Percentiles rank a stretch among this genome's conserved stretches.
These are phyloP conservation scores for Ceratoteleas bidentatus DNA, from an alignment of 1,140 invertebrate genomes.

Conservation along the genomic window DNA sequence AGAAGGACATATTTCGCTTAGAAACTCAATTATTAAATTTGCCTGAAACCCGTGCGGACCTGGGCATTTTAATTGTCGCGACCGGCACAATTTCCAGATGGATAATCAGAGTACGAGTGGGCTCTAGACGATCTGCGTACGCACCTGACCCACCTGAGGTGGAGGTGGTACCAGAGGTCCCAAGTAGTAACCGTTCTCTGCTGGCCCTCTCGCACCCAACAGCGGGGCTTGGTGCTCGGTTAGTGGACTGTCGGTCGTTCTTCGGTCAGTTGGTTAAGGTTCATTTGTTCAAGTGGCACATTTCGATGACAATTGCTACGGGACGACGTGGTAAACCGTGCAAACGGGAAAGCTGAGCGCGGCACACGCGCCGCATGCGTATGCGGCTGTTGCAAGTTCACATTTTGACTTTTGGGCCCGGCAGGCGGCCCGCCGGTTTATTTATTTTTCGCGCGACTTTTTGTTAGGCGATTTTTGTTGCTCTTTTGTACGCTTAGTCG, in stretches of 20 bases:
- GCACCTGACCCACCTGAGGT: conserved; percentile 69
- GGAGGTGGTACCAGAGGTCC: conserved; percentile 69
- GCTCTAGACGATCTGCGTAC: conserved; percentile 34
- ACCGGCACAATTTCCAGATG: conserved; percentile 15
- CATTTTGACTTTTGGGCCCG: conserved; percentile 18
- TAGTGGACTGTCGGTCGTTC: conserved; percentile 75
- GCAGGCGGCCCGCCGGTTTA: conserved; percentile 4
- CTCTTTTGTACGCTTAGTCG: conserved; percentile 11
- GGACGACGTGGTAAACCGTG: conserved; percentile 28
- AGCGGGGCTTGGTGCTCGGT: conserved; percentile 72
- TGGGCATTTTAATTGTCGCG: not conserved
- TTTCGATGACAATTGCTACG: conserved; percentile 58
- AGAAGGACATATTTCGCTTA: too few relatives aligned
- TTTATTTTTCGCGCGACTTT: conserved; percentile 5
- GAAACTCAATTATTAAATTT: too few relatives aligned
- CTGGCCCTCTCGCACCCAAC: conserved; percentile 73
- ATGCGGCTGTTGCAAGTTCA: conserved; percentile 68
- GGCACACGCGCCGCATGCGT: conserved; percentile 73
- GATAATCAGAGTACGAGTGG: conserved; percentile 32
- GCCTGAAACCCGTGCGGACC: too few relatives aligned
- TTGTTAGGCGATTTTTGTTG: not conserved
- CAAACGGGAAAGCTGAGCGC: conserved; percentile 51
- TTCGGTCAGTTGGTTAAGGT: conserved; percentile 75
- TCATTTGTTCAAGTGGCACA: conserved; percentile 36
- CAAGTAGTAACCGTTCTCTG: conserved; percentile 73